These are phyloP conservation scores for Poliocrania exsul DNA, from an alignment of 2,797 vertebrate genomes.

Conservation along the genomic window DNA sequence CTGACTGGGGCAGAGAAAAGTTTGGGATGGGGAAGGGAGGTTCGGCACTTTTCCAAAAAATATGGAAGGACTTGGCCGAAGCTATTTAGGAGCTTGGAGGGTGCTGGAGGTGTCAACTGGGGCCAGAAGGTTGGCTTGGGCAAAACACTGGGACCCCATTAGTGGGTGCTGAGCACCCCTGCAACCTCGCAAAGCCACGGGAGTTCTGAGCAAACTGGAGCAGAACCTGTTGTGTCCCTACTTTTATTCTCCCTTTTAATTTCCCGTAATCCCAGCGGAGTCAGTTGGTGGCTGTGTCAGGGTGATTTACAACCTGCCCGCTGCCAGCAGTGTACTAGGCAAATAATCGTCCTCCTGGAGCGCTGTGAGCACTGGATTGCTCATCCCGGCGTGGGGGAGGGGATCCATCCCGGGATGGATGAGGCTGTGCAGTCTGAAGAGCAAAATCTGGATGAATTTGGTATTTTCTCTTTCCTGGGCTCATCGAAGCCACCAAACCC, in stretches of 20 bases:
- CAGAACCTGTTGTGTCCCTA: background rate
- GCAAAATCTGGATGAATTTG: background rate
- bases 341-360: background rate
- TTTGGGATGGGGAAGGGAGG: background rate
- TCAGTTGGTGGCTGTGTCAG: background rate
- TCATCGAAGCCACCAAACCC: rapidly evolving
- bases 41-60: background rate
- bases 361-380: rapidly evolving
- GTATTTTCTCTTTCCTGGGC: background rate
- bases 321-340: conserved; percentile 14
- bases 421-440: background rate
- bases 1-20: background rate
- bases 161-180: background rate
- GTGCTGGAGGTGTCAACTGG: background rate
- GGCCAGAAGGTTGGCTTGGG: background rate
- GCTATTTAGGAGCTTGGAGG: background rate
- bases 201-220: background rate
- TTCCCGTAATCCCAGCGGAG: background rate
- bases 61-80: background rate
- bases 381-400: rapidly evolving
- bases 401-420: too few relatives aligned
- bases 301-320: background rate
- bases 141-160: background rate
- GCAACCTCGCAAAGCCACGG: rapidly evolving
- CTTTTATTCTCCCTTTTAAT: background rate